Conservation (phyloP, 2,888 invertebrate species). For the Lucinisca nassula region DNA sequence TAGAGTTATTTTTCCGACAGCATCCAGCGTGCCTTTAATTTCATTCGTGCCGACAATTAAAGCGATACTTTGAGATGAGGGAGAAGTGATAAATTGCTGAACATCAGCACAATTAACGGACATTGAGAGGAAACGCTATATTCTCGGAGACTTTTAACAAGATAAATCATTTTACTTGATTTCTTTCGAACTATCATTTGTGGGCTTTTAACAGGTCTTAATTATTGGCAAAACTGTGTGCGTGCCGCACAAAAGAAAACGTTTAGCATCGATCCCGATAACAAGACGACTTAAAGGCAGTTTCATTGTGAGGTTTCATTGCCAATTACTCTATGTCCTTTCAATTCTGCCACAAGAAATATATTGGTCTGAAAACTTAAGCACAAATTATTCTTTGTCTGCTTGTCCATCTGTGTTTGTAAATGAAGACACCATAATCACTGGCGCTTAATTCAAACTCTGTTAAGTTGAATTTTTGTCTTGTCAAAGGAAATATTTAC, state of each 20-base stretch:
- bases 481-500: no score
- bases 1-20: neutral
- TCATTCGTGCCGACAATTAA: constrained; percentile 14
- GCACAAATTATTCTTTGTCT: neutral
- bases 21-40: neutral
- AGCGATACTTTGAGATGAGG: constrained; percentile 3
- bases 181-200: constrained; percentile 58
- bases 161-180: constrained; percentile 60
- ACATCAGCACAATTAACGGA: constrained; percentile 19
- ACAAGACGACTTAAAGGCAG: neutral
- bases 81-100: constrained; percentile 14
- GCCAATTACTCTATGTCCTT: neutral
- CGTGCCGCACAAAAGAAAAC: constrained; percentile 55
- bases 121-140: constrained; percentile 17
- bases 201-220: constrained; percentile 59
- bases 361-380: neutral
- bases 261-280: constrained; percentile 54
- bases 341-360: neutral
- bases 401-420: neutral
- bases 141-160: constrained; percentile 30
- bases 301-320: neutral
- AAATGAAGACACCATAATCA: no score
- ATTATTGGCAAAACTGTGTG: constrained; percentile 52
- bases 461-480: no score
- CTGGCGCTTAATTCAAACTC: no score